Conservation (phyloP, 2,888 invertebrate genomes). For the Sisyra nigra region DNA sequence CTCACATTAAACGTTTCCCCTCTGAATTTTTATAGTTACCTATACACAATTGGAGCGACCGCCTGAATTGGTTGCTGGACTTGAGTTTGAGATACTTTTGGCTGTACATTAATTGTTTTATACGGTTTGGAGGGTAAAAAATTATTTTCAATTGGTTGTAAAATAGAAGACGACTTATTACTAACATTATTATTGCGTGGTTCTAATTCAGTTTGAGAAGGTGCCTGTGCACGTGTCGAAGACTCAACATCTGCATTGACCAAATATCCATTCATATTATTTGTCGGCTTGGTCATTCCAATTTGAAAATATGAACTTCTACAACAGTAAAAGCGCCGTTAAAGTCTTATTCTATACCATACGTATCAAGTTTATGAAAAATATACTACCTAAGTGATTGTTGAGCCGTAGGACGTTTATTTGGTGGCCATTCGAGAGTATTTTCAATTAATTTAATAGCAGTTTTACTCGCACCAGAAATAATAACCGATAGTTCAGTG, state of each 20-base stretch:
- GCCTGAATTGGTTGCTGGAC: slow-evolving; percentile 19
- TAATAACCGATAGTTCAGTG: slow-evolving; percentile 62
- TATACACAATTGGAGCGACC: slow-evolving; percentile 26
- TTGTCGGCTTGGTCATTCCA: background rate
- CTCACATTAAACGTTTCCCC: no score
- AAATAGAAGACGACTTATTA: slow-evolving; percentile 9
- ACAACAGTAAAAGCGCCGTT: background rate
- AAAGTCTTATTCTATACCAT: background rate
- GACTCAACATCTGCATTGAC: background rate
- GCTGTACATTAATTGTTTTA: slow-evolving; percentile 5
- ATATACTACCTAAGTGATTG: slow-evolving; percentile 41
- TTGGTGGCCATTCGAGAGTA: slow-evolving; percentile 83
- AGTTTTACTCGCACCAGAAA: slow-evolving; percentile 68
- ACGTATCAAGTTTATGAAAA: background rate
- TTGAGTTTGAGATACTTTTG: background rate
- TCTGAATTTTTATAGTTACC: slow-evolving; percentile 4
- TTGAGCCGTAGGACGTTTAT: slow-evolving; percentile 80
- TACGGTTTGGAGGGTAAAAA: slow-evolving; percentile 13
- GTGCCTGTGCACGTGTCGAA: background rate
- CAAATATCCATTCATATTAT: background rate
- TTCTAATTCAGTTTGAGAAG: background rate
- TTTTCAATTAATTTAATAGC: slow-evolving; percentile 73
- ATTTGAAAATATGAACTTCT: slow-evolving; percentile 6
- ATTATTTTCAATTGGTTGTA: slow-evolving; percentile 16
- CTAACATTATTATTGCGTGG: background rate